A percentile compares a stretch with the other conserved stretches of the same genome.
phyloP scores from a whole-genome alignment of 2,113 vertebrate genomes.

The Periophthalmodon schlosseri region DNA sequence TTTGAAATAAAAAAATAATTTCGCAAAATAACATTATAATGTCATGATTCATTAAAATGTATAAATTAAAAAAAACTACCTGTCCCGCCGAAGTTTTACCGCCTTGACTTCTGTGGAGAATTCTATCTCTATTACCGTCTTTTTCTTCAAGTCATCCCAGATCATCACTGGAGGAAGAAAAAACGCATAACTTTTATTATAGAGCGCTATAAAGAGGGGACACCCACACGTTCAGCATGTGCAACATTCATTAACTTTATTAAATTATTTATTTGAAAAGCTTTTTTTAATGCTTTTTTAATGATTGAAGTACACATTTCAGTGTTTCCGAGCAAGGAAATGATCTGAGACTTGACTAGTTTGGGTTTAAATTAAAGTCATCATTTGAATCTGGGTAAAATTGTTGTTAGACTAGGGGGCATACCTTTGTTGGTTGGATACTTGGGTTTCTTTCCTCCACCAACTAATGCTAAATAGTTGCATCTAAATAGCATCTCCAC shows the following conservation, averaged over 20 bases:
- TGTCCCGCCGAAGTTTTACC: constrained; percentile 93
- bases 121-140: constrained; percentile 98
- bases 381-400: too few relatives aligned
- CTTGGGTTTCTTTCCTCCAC: constrained; percentile 97
- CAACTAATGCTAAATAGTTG: constrained; percentile 96
- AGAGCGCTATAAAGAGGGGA: not conserved
- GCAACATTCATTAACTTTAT: too few relatives aligned
- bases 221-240: not conserved
- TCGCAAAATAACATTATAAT: too few relatives aligned
- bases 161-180: constrained; percentile 87
- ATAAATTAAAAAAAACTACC: constrained; percentile 68
- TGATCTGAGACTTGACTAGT: not conserved
- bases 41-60: too few relatives aligned
- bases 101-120: constrained; percentile 99
- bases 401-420: not conserved
- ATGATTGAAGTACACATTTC: not conserved
- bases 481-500: constrained; percentile 98
- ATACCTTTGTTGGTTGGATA: constrained; percentile 99
- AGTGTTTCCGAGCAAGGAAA: not conserved
- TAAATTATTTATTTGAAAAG: too few relatives aligned
- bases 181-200: not conserved
- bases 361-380: not conserved
- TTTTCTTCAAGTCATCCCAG: constrained; percentile 99
- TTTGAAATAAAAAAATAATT: too few relatives aligned
- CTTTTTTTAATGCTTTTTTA: not conserved